Conservation (phyloP, 2,888 invertebrate species). For the Lycophotia porphyrea region DNA sequence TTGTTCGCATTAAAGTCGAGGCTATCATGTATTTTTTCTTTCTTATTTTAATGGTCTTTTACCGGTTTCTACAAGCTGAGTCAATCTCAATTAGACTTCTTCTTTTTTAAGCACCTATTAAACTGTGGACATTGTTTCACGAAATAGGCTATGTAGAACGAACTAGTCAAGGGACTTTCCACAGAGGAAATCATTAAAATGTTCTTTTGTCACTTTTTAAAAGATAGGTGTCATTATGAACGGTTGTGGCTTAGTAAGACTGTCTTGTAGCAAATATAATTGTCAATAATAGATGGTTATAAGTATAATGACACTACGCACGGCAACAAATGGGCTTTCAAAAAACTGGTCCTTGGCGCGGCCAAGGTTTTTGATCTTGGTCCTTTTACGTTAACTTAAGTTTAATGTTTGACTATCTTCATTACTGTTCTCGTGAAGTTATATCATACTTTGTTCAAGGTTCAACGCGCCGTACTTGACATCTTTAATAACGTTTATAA, state of each 20-base stretch:
- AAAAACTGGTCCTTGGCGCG: slow-evolving; percentile 30
- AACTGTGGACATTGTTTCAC: slow-evolving; percentile 2
- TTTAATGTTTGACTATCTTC: not conserved
- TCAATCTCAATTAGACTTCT: slow-evolving; percentile 22
- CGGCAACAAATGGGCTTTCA: not conserved
- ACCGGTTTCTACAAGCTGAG: slow-evolving; percentile 50
- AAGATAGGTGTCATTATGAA: not conserved
- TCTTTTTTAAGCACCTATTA: slow-evolving; percentile 9
- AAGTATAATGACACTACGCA: not conserved
- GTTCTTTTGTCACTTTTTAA: not conserved
- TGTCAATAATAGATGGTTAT: not conserved
- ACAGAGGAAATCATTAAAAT: not conserved
- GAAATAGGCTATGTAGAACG: not conserved
- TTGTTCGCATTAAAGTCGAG: slow-evolving; percentile 52
- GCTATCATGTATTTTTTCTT: slow-evolving; percentile 49
- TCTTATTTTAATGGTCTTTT: slow-evolving; percentile 31
- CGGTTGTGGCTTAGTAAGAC: not conserved
- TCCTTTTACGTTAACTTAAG: slow-evolving; percentile 24
- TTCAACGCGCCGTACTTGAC: not conserved
- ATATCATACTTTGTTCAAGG: not conserved
- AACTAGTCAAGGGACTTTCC: not conserved
- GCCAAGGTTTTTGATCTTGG: slow-evolving; percentile 7
- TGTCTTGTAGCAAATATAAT: not conserved
- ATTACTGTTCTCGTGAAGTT: not conserved
- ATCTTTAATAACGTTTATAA: not conserved